These are phyloP conservation scores for Pristionchus maxplancki DNA, from an alignment of 2,888 invertebrate genomes.

Conservation along the genomic window DNA sequence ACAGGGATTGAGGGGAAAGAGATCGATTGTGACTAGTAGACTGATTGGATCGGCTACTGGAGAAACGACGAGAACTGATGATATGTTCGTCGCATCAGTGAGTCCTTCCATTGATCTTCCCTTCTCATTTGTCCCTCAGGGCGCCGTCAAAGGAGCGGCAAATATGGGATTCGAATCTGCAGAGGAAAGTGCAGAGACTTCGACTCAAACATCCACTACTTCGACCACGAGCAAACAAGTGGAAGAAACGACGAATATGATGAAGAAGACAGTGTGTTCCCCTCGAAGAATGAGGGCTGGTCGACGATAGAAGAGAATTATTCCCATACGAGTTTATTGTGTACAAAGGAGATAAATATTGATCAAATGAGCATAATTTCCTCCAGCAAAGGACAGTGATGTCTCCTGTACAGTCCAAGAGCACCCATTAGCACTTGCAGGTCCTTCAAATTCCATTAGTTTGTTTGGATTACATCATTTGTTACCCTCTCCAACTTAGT, in stretches of 20 bases:
- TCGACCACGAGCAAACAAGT: background rate
- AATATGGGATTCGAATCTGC: background rate
- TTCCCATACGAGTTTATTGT: background rate
- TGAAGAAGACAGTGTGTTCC: background rate
- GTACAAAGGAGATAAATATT: background rate
- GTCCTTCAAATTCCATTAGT: background rate
- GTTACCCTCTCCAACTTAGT: background rate
- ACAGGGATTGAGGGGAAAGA: background rate
- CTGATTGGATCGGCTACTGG: background rate
- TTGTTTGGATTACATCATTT: too few species aligned
- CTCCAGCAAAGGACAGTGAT: background rate
- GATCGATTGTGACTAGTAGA: background rate
- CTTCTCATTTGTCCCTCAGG: background rate
- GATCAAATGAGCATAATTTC: background rate
- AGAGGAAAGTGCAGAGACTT: slow-evolving; percentile 6
- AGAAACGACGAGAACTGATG: background rate
- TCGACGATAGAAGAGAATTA: background rate
- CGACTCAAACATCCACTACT: background rate
- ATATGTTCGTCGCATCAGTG: background rate
- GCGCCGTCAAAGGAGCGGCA: background rate
- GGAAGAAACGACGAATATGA: background rate
- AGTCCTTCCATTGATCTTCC: background rate
- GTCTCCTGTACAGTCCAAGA: background rate
- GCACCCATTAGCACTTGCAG: background rate
- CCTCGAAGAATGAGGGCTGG: slow-evolving; percentile 2